Evolutionary conservation across 2,113 vertebrate species (phyloP).

Genomic region (Dasyprocta punctata): DNA sequence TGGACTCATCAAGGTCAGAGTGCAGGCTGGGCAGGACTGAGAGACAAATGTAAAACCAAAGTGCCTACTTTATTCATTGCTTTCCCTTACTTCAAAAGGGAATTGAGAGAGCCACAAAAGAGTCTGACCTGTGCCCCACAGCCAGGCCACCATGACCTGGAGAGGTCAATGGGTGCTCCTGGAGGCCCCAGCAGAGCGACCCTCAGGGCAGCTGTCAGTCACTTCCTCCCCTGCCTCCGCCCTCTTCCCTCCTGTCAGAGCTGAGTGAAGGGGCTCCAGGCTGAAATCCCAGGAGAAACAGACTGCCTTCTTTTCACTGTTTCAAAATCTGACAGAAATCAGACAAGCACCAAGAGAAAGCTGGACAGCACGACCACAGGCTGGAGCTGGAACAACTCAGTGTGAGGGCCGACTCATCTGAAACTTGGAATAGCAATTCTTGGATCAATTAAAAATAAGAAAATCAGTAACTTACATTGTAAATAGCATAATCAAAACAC

Average conservation of each 20-base stretch:
- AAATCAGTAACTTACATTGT: not conserved
- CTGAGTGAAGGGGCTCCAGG: not conserved
- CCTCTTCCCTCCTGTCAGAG: not conserved
- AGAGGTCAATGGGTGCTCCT: not conserved
- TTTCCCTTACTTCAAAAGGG: not conserved
- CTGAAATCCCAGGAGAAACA: not conserved
- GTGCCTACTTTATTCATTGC: not conserved
- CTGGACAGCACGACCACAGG: not conserved
- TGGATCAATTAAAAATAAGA: not conserved
- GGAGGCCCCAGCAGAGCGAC: not conserved
- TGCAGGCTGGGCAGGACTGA: not conserved
- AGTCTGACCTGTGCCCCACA: not conserved
- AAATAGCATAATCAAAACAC: not conserved
- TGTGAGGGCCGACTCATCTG: not conserved
- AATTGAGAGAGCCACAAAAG: not conserved
- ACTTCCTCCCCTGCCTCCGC: not conserved
- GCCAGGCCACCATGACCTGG: no score
- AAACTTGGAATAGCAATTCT: slow-evolving; percentile 14
- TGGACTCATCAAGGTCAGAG: not conserved
- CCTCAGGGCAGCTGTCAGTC: not conserved
- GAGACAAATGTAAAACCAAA: not conserved
- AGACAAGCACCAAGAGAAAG: not conserved
- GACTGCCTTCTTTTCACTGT: not conserved
- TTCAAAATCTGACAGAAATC: not conserved
- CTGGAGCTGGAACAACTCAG: not conserved